Evolutionary conservation across 2,113 vertebrate genomes (phyloP), one percentile per base, ranked within the genome.

Genomic region (Clarias magur): DNA sequence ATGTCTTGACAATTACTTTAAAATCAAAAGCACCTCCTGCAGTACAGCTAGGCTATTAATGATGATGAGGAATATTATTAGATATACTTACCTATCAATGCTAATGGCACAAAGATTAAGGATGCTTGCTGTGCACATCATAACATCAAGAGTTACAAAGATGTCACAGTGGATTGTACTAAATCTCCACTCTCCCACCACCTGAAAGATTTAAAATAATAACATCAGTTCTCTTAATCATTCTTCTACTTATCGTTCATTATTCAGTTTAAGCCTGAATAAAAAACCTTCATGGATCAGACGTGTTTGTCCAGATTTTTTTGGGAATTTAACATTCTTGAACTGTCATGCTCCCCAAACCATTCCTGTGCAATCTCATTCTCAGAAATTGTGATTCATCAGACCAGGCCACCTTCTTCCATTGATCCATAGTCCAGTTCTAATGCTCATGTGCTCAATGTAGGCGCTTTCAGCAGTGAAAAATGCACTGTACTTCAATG

Each of bases 71-170:
- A 56, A 6, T 48, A 85, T 19, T 84, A 78, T 54, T 62, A 30
- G 57, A 73, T 13, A 79, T 85, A 94, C 94, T 96, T 93, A 99
- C 98, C 98, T 98, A 96, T 99, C 98, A 3, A 99, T 99, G 95
- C 98, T 99, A 95, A 99, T 99, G 93, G 98, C 98, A 89, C 98
- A 99, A 86, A 99, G 97, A 94, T 99, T 99, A 92, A 99, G 96
- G 94, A 99, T 99, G 93, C 98, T 99, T 79, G 98, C 98, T 19
- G 98, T 99, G 90, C 98, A 99, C 98, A 99, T 99, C 98, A 99
- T 99, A 89, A 99, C 98, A 21, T 99, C 98, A 87, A 99, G 95
- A 82, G 98, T 99, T 93, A 99, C 96, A 56, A 99, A 99, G 94
- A 99, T 97, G 93, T 99, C 97, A 93, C 98, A 99, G 94, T 99